Evolutionary conservation across 2,888 invertebrate genomes (phyloP), one percentile per base, ranked within the genome.

Genomic region (Parnassius orleans): DNA sequence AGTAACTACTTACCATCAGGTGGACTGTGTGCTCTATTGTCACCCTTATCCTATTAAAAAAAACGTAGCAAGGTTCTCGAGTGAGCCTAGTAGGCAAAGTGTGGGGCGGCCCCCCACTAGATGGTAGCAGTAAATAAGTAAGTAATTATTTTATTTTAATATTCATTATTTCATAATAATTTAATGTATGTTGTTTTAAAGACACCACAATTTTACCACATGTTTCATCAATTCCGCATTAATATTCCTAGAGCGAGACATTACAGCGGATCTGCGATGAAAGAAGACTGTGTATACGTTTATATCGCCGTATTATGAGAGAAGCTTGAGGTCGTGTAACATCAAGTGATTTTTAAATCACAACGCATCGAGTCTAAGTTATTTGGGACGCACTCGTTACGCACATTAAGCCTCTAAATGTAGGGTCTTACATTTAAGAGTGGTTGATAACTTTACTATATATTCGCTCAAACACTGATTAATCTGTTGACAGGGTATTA

Each of bases 391-490:
- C 41, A 52, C 43, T 60, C 41, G 51, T 63, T 63, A 59, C 58
- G 46, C 51, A 51, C 57, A 63, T 57, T 58, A 57, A 59, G 14
- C 42, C 54, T 46, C 54, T 54, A 9, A 46, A 61, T 48, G 61
- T 57, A 33, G 41, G 56, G 12, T 53, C 12, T 61, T 14, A 53
- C 42, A 10, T 41, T 50, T 59, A 44, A 61, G 44, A 19, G 61
- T 44, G 15, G 15, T 24, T 41, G n/a, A 44, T 19, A 55, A 56
- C 42, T 51, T 33, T 3, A 56, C 46, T 47, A 15, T 24, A 24
- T 24, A 11, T 51, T 12, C 51, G 11, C 12, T 10, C 46, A 42
- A 14, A 10, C 10, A 19, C 80, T 77, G 77, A 78, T 73, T 75
- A 33, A 33, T 7, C 33, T 33, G 33, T 33, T 33, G 33, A 33